phyloP scores from a whole-genome alignment of 2,113 vertebrate genomes.

The Thoracochromis brauschi region DNA sequence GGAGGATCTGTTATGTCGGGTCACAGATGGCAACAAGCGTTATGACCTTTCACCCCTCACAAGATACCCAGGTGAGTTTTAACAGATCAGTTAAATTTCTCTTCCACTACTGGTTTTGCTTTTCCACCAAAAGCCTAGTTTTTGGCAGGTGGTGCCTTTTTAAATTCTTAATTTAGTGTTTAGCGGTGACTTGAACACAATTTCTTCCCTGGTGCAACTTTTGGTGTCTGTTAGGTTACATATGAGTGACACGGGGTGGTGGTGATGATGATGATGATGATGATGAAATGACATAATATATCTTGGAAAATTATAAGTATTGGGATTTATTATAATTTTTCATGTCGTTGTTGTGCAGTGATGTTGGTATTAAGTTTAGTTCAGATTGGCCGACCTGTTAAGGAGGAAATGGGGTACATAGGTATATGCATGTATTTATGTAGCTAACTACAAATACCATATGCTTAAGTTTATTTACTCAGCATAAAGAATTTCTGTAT shows the following conservation, averaged over 20 bases:
- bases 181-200: not conserved
- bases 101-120: not conserved
- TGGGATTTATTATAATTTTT: not conserved
- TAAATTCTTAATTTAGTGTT: not conserved
- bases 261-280: not conserved
- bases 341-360: not conserved
- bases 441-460: not conserved
- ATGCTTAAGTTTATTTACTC: not conserved
- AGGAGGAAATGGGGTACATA: not conserved
- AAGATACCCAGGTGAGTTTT: slow-evolving; percentile 75
- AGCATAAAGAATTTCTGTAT: not conserved
- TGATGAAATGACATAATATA: not conserved
- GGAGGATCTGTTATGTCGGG: slow-evolving; percentile 81
- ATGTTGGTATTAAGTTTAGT: not conserved
- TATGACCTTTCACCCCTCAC: slow-evolving; percentile 85
- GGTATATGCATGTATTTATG: not conserved
- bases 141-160: not conserved
- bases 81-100: not conserved
- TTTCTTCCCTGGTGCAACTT: not conserved
- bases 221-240: not conserved
- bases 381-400: not conserved
- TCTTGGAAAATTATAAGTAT: not conserved
- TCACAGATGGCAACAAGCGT: slow-evolving; percentile 72
- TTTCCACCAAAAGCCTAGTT: not conserved
- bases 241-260: not conserved